Conservation (phyloP, 1,140 invertebrate species). For the Platyura marginata region DNA sequence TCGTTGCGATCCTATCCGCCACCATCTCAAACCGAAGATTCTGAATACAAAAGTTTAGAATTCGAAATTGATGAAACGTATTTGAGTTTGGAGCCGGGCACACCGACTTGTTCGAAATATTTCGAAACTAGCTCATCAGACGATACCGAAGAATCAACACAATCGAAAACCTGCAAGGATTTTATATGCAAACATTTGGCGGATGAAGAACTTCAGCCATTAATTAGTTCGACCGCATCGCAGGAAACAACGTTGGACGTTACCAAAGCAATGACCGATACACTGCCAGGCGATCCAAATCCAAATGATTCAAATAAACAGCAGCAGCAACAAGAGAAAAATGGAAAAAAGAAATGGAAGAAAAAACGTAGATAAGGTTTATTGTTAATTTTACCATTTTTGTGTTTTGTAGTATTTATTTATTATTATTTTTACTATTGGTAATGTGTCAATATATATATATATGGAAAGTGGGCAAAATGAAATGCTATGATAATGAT, state of each 20-base stretch:
- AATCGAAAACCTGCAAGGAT: not conserved
- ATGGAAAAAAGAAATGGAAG: not conserved
- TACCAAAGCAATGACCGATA: not conserved
- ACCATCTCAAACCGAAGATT: not conserved
- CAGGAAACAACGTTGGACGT: not conserved
- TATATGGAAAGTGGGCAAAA: too few relatives aligned
- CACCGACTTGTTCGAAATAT: too few relatives aligned
- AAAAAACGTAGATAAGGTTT: conserved; percentile 1
- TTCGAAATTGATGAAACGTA: conserved; percentile 1
- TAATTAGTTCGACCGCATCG: conserved; percentile 7
- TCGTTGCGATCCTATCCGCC: too few relatives aligned
- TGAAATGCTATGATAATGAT: too few relatives aligned
- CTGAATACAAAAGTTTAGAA: conserved; percentile 2
- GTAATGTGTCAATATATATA: not conserved
- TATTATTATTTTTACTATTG: not conserved
- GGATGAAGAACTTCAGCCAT: conserved; percentile 8
- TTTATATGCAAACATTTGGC: not conserved
- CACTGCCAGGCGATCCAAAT: conserved; percentile 4
- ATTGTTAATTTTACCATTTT: not conserved
- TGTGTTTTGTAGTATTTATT: not conserved
- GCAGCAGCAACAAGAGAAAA: not conserved
- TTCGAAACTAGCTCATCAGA: not conserved
- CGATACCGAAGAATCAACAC: not conserved
- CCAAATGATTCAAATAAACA: not conserved
- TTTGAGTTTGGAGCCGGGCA: not conserved